Evolutionary conservation across 2,888 invertebrate genomes (phyloP), one percentile per base, ranked within the genome.

Genomic region (Nymphalis polychloros): DNA sequence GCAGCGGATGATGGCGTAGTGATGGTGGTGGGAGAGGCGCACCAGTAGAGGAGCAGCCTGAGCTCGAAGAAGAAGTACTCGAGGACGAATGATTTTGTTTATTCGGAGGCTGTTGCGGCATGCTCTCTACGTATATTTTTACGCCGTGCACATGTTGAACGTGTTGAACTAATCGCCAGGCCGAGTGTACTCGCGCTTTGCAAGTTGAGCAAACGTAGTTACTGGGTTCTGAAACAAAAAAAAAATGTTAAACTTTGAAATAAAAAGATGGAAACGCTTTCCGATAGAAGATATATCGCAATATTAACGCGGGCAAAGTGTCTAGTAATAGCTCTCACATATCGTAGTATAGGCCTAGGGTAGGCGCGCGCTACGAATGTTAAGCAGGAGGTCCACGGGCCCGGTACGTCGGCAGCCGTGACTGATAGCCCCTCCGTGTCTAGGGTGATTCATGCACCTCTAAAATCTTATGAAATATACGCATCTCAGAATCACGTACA

Each of bases 121-220:
- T 81, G 64, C 93, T 93, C 79, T 97, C 97, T 64, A 96, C 94
- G 93, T 98, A 99, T 81, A 99, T 97, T 87, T 97, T 97, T 72
- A 98, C 96, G 23, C 98, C 98, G 83, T 99, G 99, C 70, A 96
- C 95, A 81, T 97, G 96, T 87, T 99, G 98, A 41, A 97, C 98
- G 87, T 99, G 99, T 85, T 98, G 98, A 52, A 99, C 95, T 71
- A 99, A 93, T 68, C 96, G 94, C 99, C 99, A 99, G 8, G 99
- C 98, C n/a, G 98, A 98, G 78, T 96, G 96, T 78, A 97, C 95
- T 62, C 97, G 95, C 73, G 97, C 96, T 83, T 98, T 97, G 93
- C 99, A 99, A 76, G 98, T 98, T 59, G 96, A 97, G 84, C 98
- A 99, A 76, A 97, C 96, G 88, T 98, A 97, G 93, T 97, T 97